These are phyloP conservation scores for Triplophysa bombifrons DNA, from an alignment of 2,797 vertebrate species.

Conservation along the genomic window DNA sequence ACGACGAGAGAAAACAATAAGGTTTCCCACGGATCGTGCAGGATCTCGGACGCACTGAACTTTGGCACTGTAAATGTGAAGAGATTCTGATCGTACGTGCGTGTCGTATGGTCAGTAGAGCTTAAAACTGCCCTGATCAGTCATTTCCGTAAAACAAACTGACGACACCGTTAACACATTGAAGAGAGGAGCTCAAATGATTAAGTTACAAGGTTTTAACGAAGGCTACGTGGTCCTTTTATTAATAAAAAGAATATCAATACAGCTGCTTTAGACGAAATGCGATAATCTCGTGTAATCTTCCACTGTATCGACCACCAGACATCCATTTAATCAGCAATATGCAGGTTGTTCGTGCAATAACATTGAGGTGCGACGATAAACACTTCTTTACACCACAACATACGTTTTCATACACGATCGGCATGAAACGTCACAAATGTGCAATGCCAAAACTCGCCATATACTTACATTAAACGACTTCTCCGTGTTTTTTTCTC, in stretches of 20 bases:
- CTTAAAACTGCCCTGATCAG: background rate
- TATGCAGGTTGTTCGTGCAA: background rate
- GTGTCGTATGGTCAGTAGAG: background rate
- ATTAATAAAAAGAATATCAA: too few species aligned
- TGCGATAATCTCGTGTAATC: background rate
- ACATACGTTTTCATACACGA: background rate
- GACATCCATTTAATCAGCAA: background rate
- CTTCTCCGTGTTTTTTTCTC: slow-evolving; percentile 8
- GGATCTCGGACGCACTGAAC: background rate
- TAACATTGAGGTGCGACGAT: background rate
- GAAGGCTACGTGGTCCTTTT: background rate
- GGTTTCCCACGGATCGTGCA: background rate
- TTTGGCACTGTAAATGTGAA: background rate
- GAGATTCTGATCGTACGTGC: background rate
- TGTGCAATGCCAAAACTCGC: background rate
- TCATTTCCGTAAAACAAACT: background rate
- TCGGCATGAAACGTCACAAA: background rate
- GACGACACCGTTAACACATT: background rate
- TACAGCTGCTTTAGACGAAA: background rate
- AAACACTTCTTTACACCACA: background rate
- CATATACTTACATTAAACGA: slow-evolving; percentile 41
- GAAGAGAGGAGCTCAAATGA: background rate
- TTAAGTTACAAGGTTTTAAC: background rate
- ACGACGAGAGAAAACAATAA: background rate
- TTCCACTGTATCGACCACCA: background rate